phyloP scores from a whole-genome alignment of 2,888 invertebrate species.

The Aricia artaxerxes region DNA sequence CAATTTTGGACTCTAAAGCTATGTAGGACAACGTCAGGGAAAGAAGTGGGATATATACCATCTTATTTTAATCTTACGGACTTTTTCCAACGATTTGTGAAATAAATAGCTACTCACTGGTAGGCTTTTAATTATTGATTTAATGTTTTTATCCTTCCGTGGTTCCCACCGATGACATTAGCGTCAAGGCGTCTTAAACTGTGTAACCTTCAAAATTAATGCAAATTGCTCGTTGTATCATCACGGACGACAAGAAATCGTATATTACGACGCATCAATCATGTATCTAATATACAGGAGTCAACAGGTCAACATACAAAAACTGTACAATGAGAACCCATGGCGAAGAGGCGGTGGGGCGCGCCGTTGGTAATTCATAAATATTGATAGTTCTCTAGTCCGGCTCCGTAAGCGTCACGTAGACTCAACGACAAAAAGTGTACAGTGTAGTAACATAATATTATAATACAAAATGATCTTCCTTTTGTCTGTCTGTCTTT shows the following conservation, averaged over 20 bases:
- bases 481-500: no score
- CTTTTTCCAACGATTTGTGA: background rate
- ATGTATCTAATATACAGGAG: background rate
- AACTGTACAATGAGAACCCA: background rate
- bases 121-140: background rate
- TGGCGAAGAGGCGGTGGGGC: background rate
- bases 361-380: background rate
- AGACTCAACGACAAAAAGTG: no score
- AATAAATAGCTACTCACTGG: background rate
- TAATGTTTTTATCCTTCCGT: background rate
- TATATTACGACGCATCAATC: background rate
- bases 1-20: no score
- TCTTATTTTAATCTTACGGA: no score
- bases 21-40: no score
- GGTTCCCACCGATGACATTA: background rate
- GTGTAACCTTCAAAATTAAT: background rate
- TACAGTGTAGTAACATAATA: no score
- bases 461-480: no score
- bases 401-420: no score
- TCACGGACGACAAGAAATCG: background rate
- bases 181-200: background rate
- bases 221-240: slow-evolving; percentile 9
- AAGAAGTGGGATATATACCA: no score
- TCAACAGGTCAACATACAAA: background rate
- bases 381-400: background rate